These are phyloP conservation scores for Lerista edwardsae DNA, from an alignment of 2,797 vertebrate genomes.

Conservation along the genomic window DNA sequence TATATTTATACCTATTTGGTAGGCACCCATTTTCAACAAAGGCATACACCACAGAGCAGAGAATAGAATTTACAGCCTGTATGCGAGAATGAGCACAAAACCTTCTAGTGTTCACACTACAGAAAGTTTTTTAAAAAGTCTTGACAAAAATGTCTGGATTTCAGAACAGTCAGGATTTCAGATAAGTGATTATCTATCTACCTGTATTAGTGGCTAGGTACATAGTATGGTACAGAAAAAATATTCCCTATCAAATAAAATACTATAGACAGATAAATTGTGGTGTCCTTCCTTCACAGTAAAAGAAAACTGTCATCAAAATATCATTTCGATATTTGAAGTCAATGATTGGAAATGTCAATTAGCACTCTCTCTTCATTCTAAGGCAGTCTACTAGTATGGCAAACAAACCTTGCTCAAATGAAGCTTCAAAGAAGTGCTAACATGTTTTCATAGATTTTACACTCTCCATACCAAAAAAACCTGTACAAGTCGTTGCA, in stretches of 20 bases:
- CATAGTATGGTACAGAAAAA: conserved; percentile 19
- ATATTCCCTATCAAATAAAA: conserved; percentile 6
- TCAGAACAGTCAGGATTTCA: too few relatives aligned
- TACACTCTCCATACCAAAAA: background rate
- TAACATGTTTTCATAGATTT: conserved; percentile 5
- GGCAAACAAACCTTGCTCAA: background rate
- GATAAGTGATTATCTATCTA: too few relatives aligned
- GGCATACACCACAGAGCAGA: too few relatives aligned
- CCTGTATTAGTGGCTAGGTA: background rate
- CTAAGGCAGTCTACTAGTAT: background rate
- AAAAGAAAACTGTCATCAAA: background rate
- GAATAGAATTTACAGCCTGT: too few relatives aligned
- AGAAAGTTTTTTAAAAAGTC: too few relatives aligned
- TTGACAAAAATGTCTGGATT: too few relatives aligned
- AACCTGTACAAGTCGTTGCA: background rate
- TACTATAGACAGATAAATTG: background rate
- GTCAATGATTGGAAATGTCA: background rate
- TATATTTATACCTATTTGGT: too few relatives aligned
- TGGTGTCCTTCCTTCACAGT: conserved; percentile 7
- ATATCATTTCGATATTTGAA: background rate
- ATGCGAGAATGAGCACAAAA: too few relatives aligned
- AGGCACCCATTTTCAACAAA: too few relatives aligned
- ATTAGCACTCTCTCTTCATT: background rate
- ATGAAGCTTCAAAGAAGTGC: conserved; percentile 18
- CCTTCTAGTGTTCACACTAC: too few relatives aligned